Base-by-base conservation (phyloP, 2,113 vertebrate species). In the Neogobius melanostomus region DNA sequence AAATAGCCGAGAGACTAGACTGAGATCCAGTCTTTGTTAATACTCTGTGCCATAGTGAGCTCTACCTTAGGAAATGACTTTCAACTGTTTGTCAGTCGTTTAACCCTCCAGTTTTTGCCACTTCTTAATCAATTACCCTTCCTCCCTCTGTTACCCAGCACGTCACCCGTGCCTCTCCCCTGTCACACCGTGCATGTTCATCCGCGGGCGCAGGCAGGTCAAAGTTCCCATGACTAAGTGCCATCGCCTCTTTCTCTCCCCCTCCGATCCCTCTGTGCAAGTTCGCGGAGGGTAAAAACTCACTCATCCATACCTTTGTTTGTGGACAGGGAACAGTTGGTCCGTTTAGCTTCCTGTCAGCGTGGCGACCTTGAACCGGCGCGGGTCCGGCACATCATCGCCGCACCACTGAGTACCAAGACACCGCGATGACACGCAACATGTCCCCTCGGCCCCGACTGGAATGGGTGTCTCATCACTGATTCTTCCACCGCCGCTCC, bases 241-340 rank as follows among this genome's bases (percentile, higher is more conserved):
- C 68, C 75, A 77, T 62, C 66, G 75, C 48, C 66, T 66, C 68
- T 67, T 65, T 81, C 59, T 63, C 71, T 17, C 65, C 66, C 64
- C 63, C 65, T 80, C 75, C 85, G 76, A 84, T 76, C 69, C 71
- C 12, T 65, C 43, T 65, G 28, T 4, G 28, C 28, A 36, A 36
- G 11, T 9, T 17, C 49, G 66, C 11, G 7, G 21, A 71, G 36
- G 57, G 68, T 50, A 57, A 36, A 72, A 36, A 72, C 63, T 82
- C 86, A 85, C 64, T 89, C 90, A 91, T 82, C 86, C 88, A 80
- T 89, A 72, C 71, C 74, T 88, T 89, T 88, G 85, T 91, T 89
- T 90, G 83, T 72, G 79, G 87, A 90, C 83, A 83, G 76, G 72
- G 74, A 91, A 90, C 85, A 88, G 87, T 90, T 87, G 85, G 86